phyloP scores from a whole-genome alignment of 2,113 vertebrate species.

The Equus przewalskii region DNA sequence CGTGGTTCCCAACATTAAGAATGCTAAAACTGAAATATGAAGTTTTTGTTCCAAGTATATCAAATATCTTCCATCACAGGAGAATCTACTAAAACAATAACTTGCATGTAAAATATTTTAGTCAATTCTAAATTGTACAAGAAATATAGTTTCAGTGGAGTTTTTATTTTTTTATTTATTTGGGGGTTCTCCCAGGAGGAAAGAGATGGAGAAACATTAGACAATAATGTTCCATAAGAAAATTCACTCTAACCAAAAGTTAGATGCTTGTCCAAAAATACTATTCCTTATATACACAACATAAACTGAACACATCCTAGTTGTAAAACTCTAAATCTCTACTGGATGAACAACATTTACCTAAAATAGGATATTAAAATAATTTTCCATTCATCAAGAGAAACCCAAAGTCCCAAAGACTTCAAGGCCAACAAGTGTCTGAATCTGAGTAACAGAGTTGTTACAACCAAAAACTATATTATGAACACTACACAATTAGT shows the following conservation, averaged over 20 bases:
- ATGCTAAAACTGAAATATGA: background rate
- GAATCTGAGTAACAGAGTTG: background rate
- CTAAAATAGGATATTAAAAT: background rate
- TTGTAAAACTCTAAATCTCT: slow-evolving; percentile 26
- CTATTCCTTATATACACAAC: background rate
- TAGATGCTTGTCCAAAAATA: background rate
- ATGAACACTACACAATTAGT: background rate
- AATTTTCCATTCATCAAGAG: slow-evolving; percentile 15
- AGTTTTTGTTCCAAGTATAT: slow-evolving; percentile 24
- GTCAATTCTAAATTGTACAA: background rate
- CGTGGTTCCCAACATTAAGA: slow-evolving; percentile 2
- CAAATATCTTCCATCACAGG: background rate
- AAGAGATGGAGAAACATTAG: background rate
- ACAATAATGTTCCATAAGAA: background rate
- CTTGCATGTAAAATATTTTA: slow-evolving; percentile 18
- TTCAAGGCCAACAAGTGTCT: background rate
- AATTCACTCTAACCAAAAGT: background rate
- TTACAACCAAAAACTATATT: background rate
- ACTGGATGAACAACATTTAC: background rate
- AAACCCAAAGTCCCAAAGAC: background rate
- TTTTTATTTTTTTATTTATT: background rate
- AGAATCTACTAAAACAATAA: background rate
- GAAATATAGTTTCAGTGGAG: background rate
- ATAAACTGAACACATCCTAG: background rate
- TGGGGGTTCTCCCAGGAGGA: background rate